These are phyloP conservation scores for Macrobrachium nipponense DNA, from an alignment of 1,140 invertebrate genomes.

Conservation along the genomic window DNA sequence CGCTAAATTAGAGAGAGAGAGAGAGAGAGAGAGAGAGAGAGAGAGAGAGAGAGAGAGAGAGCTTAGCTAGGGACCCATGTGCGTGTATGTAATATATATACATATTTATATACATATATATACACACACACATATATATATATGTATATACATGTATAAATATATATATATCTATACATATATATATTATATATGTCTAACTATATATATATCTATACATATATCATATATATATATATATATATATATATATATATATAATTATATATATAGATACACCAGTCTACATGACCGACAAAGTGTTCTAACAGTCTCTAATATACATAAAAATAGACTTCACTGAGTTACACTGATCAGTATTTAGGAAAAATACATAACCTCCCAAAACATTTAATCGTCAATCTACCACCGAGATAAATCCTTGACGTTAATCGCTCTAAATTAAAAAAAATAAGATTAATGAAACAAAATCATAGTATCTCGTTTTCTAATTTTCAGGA, in stretches of 20 bases:
- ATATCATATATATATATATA: not conserved
- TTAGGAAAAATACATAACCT: too few relatives aligned
- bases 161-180: not conserved
- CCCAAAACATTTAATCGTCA: too few relatives aligned
- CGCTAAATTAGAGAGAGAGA: too few relatives aligned
- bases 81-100: not conserved
- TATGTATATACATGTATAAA: not conserved
- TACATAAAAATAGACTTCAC: too few relatives aligned
- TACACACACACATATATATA: not conserved
- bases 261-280: not conserved
- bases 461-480: too few relatives aligned
- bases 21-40: too few relatives aligned
- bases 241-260: constrained; percentile 12
- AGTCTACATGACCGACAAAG: not conserved
- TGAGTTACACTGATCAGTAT: too few relatives aligned
- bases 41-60: too few relatives aligned
- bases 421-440: too few relatives aligned
- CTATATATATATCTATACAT: not conserved
- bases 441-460: too few relatives aligned
- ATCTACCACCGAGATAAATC: too few relatives aligned
- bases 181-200: not conserved
- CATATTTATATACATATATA: not conserved
- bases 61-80: not conserved
- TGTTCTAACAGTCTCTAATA: not conserved
- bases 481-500: too few relatives aligned